Percentiles rank a stretch among this genome's conserved stretches.
Evolutionary conservation across 2,888 invertebrate genomes (phyloP).

Genomic region (Chalcis sispes): DNA sequence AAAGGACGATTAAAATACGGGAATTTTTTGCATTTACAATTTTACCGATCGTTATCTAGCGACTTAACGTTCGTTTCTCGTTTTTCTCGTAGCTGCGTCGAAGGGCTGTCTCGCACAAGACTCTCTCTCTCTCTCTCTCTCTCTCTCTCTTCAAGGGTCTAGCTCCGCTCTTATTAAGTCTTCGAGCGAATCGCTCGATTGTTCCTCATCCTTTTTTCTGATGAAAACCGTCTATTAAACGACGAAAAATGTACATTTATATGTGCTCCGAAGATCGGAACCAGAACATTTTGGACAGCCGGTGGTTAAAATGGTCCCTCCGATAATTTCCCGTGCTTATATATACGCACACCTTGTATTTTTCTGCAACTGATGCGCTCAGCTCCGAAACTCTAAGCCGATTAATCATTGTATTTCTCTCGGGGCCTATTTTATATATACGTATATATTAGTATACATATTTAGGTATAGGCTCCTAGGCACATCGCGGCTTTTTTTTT

Average conservation of each 20-base stretch:
- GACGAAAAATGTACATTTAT: conserved; percentile 7
- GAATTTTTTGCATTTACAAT: conserved; percentile 34
- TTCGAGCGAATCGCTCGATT: conserved; percentile 18
- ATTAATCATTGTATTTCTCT: conserved; percentile 55
- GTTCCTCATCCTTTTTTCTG: too few species aligned
- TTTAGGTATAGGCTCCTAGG: conserved; percentile 8
- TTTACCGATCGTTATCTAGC: conserved; percentile 32
- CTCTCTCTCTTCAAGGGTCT: conserved; percentile 8
- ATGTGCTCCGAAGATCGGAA: not conserved
- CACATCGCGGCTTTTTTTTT: not conserved
- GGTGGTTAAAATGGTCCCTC: conserved; percentile 48
- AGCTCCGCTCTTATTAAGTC: conserved; percentile 50
- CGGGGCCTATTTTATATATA: conserved; percentile 30
- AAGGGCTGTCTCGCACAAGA: too few species aligned
- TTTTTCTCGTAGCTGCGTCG: too few species aligned
- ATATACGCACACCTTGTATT: conserved; percentile 45
- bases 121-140: not conserved
- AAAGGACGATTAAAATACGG: conserved; percentile 32
- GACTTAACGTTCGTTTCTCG: conserved; percentile 4
- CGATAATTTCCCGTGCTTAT: conserved; percentile 37
- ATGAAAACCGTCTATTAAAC: conserved; percentile 55
- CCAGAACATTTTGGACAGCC: conserved; percentile 52
- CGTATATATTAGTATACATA: conserved; percentile 19
- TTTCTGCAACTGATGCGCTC: conserved; percentile 54
- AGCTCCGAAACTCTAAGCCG: too few species aligned